Percentiles rank a stretch among this genome's conserved stretches.
phyloP scores from a whole-genome alignment of 2,888 invertebrate genomes.

The Drosophila fungiperda region DNA sequence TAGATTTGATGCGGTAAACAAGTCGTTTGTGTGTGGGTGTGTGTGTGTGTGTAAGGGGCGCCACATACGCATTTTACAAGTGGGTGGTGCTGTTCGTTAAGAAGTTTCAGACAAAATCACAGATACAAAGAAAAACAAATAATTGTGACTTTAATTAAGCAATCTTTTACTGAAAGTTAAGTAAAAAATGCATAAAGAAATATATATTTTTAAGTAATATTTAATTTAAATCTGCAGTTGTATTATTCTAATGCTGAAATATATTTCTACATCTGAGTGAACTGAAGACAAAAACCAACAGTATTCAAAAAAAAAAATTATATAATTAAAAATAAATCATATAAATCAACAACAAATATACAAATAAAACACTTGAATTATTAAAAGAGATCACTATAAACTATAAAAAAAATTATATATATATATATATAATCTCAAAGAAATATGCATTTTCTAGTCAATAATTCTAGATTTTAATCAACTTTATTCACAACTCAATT shows the following conservation, averaged over 20 bases:
- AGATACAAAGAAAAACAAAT: background rate
- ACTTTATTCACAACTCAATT: background rate
- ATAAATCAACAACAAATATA: no score
- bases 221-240: no score
- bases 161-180: no score
- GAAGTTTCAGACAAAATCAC: background rate
- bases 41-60: background rate
- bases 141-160: background rate
- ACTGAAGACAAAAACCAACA: no score
- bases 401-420: background rate
- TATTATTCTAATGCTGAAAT: no score
- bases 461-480: background rate
- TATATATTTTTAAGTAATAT: no score
- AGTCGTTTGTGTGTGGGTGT: constrained; percentile 22
- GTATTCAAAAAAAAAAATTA: no score
- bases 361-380: no score
- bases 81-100: background rate
- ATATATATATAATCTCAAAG: background rate
- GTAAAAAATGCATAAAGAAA: background rate
- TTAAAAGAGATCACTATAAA: no score
- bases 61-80: background rate
- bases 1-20: constrained; percentile 65
- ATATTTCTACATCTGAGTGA: no score
- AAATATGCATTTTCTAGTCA: background rate
- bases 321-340: no score